Conservation (phyloP, 1,140 invertebrate genomes). For the Thaumetopoea pityocampa region DNA sequence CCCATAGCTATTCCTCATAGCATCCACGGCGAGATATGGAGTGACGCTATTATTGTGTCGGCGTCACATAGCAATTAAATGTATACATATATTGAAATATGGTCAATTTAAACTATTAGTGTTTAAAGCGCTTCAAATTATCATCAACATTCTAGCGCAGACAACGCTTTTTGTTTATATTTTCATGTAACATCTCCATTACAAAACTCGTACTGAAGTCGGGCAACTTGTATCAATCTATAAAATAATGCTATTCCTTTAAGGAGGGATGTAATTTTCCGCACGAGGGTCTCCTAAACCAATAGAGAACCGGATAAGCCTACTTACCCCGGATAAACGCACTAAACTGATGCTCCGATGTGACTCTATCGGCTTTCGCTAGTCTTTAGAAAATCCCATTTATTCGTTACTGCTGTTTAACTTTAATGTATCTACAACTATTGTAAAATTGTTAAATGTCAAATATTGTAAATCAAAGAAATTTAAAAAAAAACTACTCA, state of each 20-base stretch:
- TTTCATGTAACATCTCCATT: constrained; percentile 2
- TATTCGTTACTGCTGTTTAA: constrained; percentile 9
- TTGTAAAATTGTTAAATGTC: neutral
- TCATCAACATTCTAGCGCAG: too few relatives aligned
- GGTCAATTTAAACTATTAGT: too few relatives aligned
- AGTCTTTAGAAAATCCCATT: constrained; percentile 12
- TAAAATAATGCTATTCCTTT: constrained; percentile 20
- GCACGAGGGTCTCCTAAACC: constrained; percentile 27
- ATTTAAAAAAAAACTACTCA: too few relatives aligned
- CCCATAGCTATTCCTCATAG: too few relatives aligned
- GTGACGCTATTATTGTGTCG: too few relatives aligned
- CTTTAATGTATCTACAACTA: neutral
- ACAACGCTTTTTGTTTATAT: neutral
- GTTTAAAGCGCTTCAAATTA: too few relatives aligned
- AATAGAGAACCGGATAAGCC: constrained; percentile 31
- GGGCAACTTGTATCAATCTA: constrained; percentile 16
- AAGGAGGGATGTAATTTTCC: constrained; percentile 33
- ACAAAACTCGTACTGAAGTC: constrained; percentile 2
- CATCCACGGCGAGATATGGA: too few relatives aligned
- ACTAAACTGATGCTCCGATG: constrained; percentile 30
- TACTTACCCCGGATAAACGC: constrained; percentile 32
- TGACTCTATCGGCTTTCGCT: constrained; percentile 15
- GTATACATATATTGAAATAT: too few relatives aligned
- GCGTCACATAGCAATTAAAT: too few relatives aligned
- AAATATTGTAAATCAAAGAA: too few relatives aligned